phyloP scores from a whole-genome alignment of 2,888 invertebrate genomes.

The Tetanocera ferruginea region DNA sequence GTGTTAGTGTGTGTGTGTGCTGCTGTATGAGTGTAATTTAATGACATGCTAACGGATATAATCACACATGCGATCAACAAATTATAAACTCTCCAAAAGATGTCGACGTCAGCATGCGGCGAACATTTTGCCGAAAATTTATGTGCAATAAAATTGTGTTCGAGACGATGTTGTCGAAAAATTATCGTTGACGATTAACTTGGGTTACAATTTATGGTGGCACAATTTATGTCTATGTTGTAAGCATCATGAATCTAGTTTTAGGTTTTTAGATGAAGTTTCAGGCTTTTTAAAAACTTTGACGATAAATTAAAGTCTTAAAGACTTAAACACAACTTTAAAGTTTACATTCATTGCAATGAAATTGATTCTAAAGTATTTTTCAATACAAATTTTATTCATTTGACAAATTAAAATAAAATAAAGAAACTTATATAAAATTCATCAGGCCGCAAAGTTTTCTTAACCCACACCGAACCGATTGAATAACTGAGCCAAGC shows the following conservation, averaged over 20 bases:
- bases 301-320: background rate
- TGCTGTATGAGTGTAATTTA: background rate
- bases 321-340: background rate
- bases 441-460: background rate
- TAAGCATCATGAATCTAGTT: background rate
- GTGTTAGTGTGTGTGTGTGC: background rate
- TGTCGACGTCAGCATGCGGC: background rate
- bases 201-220: background rate
- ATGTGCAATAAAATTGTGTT: conserved; percentile 10
- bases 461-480: background rate
- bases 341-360: conserved; percentile 11
- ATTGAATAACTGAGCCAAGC: background rate
- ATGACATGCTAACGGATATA: background rate
- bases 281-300: background rate
- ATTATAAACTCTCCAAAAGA: conserved; percentile 17
- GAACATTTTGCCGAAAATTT: conserved; percentile 6
- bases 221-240: background rate
- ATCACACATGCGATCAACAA: conserved; percentile 20
- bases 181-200: background rate
- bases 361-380: background rate
- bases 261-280: background rate
- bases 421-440: background rate
- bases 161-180: background rate
- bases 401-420: background rate
- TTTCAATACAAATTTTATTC: conserved; percentile 29